Evolutionary conservation across 2,113 vertebrate species (phyloP), one percentile per base, ranked within the genome.

Genomic region (Phyllostomus discolor): DNA sequence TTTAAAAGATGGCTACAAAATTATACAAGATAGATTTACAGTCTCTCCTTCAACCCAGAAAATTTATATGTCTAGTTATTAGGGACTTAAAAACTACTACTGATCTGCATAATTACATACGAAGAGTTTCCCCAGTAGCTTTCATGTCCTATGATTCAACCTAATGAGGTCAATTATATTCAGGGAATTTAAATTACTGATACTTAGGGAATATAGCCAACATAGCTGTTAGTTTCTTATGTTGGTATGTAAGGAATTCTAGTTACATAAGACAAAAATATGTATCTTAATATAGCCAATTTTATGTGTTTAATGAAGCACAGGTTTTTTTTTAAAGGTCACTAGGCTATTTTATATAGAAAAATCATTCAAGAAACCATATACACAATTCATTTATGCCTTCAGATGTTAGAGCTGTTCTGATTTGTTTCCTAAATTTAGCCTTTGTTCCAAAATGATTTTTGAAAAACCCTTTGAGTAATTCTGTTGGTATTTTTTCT

Each of bases 41-140:
- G 69, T 89, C 14, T 97, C 85, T 90, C 92, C 95, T 97, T 97
- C 92, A 92, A 43, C 66, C 31, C 70, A 62, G 95, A 86, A 98
- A 95, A 97, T 95, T 85, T 94, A 62, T 91, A 33, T 95, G 78
- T 95, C 82, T 96, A 95, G 73, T 95, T 97, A 97, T 87, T 97
- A 94, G 79, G 87, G 78, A 95, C 91, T 96, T 92, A 83, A 93
- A 98, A 94, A 96, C n/a, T 86, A 94, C 94, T 80, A 80, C 81
- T 80, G 50, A 95, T 96, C 83, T 97, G 75, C 90, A 97, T 96
- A 97, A 97, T 96, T 96, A 66, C 57, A 95, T 48, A 70, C 87
- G 89, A 97, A 95, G 67, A 48, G 62, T 92, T 97, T 96, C 54
- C 59, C 54, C 79, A 89, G 88, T 96, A 96, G 96, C 64, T 91